Conservation (phyloP, 2,797 vertebrate species). For the Sebastes minor region DNA sequence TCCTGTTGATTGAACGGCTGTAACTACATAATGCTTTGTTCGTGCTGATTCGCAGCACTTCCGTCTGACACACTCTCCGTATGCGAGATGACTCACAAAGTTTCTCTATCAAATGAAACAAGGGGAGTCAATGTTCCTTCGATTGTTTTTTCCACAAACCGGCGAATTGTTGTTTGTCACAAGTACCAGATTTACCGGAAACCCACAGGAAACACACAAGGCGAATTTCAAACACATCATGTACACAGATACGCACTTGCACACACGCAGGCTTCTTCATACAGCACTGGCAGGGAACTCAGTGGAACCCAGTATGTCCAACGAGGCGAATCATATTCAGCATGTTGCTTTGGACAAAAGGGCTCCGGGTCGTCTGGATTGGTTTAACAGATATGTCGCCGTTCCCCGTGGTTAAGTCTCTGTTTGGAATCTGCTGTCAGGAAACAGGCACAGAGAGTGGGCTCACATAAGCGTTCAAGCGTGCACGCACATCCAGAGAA, state of each 20-base stretch:
- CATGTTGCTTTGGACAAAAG: conserved; percentile 25
- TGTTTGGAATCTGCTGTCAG: conserved; percentile 28
- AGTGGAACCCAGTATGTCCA: conserved; percentile 31
- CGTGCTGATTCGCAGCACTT: conserved; percentile 46
- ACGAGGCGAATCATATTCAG: conserved; percentile 63
- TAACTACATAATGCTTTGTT: conserved; percentile 54
- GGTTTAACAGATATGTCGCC: conserved; percentile 40
- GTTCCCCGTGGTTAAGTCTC: conserved; percentile 24
- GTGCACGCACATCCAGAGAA: conserved; percentile 18
- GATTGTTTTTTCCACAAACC: conserved; percentile 43
- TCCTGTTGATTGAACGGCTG: conserved; percentile 62
- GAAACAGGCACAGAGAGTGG: conserved; percentile 33
- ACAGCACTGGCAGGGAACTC: conserved; percentile 33
- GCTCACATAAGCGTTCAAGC: conserved; percentile 44
- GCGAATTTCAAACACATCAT: conserved; percentile 18
- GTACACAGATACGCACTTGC: conserved; percentile 19
- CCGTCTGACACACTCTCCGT: conserved; percentile 37
- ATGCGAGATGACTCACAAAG: conserved; percentile 60
- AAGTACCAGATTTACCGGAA: conserved; percentile 37
- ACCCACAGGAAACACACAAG: conserved; percentile 41
- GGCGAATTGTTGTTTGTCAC: conserved; percentile 32
- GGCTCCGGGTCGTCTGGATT: conserved; percentile 20
- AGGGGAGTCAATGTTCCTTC: conserved; percentile 37
- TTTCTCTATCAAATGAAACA: conserved; percentile 32
- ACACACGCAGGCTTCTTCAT: neutral